Evolutionary conservation across 2,113 vertebrate genomes (phyloP), one percentile per base, ranked within the genome.

Genomic region (Seriola aureovittata): DNA sequence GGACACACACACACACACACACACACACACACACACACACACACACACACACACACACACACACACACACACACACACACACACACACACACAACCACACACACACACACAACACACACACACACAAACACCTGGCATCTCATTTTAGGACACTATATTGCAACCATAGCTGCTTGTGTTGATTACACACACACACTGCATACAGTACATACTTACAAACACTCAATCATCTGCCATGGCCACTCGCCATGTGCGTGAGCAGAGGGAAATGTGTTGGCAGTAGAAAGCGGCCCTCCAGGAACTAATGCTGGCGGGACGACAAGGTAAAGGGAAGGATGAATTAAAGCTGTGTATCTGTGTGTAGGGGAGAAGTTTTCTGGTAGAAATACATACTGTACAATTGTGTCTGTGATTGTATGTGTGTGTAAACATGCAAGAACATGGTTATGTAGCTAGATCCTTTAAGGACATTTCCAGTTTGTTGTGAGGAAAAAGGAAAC

Each of bases 71-170:
- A n/a, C n/a, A n/a, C n/a, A n/a, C n/a, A n/a, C n/a, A n/a, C n/a
- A n/a, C n/a, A n/a, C n/a, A n/a, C n/a, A n/a, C n/a, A n/a, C n/a
- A n/a, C n/a, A n/a, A n/a, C n/a, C n/a, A n/a, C n/a, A n/a, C n/a
- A n/a, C n/a, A n/a, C n/a, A n/a, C n/a, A n/a, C n/a, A n/a, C n/a
- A n/a, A 70, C 48, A 75, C 72, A 73, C 70, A 69, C 16, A 79
- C 48, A 74, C 78, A 82, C 71, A 78, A 82, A 86, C 86, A 91
- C 88, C 78, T 92, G 89, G 81, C 88, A 92, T 81, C 48, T 85
- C 77, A 85, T 81, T 91, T 89, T 38, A 86, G 66, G 74, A 79
- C 58, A 76, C 54, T 75, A 73, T 85, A 71, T 60, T 87, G 60
- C 78, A 80, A 38, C 67, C 78, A 48, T 50, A 58, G 57, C 60